Conservation (phyloP, 2,113 vertebrate genomes). For the Corythornis vintsioides region DNA sequence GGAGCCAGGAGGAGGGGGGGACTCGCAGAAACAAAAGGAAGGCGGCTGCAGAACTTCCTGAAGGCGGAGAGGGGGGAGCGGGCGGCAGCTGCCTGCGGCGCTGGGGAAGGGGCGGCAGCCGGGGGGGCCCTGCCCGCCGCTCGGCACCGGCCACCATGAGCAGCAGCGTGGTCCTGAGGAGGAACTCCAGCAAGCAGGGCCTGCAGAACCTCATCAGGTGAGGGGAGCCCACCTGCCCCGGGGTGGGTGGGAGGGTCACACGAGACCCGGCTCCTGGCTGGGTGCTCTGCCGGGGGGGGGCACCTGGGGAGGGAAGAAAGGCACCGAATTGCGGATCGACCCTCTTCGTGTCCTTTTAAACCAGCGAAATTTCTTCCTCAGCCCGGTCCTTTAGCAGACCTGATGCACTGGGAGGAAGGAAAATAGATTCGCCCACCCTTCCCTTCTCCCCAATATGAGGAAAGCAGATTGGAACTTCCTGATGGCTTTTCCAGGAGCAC, state of each 20-base stretch:
- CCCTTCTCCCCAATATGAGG: not conserved
- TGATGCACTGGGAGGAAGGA: not conserved
- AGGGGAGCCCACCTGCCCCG: constrained; percentile 54
- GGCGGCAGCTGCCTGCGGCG: not conserved
- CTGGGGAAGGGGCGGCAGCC: constrained; percentile 20
- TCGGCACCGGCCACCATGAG: constrained; percentile 46
- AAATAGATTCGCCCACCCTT: not conserved
- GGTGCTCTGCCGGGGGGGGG: not conserved
- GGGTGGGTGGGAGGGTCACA: not conserved
- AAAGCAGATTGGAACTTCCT: constrained; percentile 19
- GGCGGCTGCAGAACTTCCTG: constrained; percentile 70
- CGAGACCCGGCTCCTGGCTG: not conserved
- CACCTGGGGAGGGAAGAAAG: not conserved
- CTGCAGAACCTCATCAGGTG: constrained; percentile 87
- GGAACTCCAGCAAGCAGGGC: constrained; percentile 82
- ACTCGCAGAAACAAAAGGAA: constrained; percentile 71
- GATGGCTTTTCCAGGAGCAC: constrained; percentile 44
- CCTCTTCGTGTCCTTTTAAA: not conserved
- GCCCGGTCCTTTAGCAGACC: not conserved
- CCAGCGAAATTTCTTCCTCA: not conserved
- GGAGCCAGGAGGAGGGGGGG: constrained; percentile 20
- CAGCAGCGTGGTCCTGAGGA: constrained; percentile 76
- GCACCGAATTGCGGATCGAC: fast-evolving
- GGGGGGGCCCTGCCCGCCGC: not conserved
- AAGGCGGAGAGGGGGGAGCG: constrained; percentile 30